Evolutionary conservation across 2,113 vertebrate genomes (phyloP), one percentile per base, ranked within the genome.

Genomic region (Polypterus senegalus): DNA sequence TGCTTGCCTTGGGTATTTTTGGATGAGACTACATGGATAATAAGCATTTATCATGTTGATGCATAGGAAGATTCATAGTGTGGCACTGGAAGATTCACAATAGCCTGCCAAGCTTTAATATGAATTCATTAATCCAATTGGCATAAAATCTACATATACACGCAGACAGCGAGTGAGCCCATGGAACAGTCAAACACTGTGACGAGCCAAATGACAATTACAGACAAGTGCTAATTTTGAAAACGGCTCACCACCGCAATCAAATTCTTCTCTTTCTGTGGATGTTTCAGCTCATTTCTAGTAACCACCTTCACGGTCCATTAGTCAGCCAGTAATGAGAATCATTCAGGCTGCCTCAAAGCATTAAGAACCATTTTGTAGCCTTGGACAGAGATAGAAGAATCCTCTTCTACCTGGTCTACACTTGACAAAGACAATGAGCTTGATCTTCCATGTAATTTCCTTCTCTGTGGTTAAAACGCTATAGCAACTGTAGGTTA

Each of bases 91-190:
- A 58, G 43, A 58, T 58, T 58, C 56, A 58, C 44, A 58, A 58
- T 58, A 45, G 9, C 56, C 56, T 58, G 56, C 27, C 56, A 58
- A 9, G 56, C 43, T 45, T 27, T 45, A 9, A 58, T 7, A 45
- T 27, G 27, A 58, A 58, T 58, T 45, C 56, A 58, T 58, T 58
- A 58, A 58, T 58, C 56, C 56, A 58, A 43, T 58, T 58, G n/a
- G 56, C 6, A 27, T 58, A 11, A 58, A 58, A 58, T 9, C 27
- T 58, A 58, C 56, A 27, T 58, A 58, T 7, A 6, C 56, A 45
- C 9, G 5, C 7, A 58, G 27, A 58, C 56, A 45, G 4, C 6
- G 8, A 45, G 56, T 45, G 46, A 45, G 9, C 56, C 56, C 2
- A 7, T 58, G 6, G 43, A 58, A 10, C 3, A 52, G 51, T 52